Percentiles rank a stretch among this genome's conserved stretches.
Evolutionary conservation across 2,888 invertebrate species (phyloP).

Genomic region (Hyles lineata): DNA sequence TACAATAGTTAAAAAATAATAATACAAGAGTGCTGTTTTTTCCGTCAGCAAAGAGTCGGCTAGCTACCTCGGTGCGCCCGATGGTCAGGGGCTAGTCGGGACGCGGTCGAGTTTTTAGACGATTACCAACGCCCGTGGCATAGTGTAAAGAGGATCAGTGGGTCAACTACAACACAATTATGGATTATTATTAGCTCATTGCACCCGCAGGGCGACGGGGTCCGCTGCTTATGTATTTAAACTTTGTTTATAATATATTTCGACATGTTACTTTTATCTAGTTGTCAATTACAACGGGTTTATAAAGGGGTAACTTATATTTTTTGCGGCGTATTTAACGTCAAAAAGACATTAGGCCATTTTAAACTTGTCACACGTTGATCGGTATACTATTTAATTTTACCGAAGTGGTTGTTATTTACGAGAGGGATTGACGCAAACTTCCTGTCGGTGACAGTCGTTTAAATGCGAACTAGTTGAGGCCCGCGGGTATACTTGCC

Average conservation of each 20-base stretch:
- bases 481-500: background rate
- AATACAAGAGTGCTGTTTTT: too few species aligned
- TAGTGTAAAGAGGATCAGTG: slow-evolving; percentile 52
- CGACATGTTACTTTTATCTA: background rate
- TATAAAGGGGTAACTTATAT: background rate
- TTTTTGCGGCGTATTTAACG: background rate
- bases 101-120: slow-evolving; percentile 63
- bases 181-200: slow-evolving; percentile 21
- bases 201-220: slow-evolving; percentile 12
- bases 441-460: slow-evolving; percentile 6
- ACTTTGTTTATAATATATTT: slow-evolving; percentile 2
- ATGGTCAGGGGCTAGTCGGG: slow-evolving; percentile 57
- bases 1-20: background rate
- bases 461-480: slow-evolving; percentile 10
- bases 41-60: slow-evolving; percentile 33
- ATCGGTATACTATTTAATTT: background rate
- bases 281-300: slow-evolving; percentile 1
- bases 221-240: background rate
- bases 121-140: slow-evolving; percentile 50
- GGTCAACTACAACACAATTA: slow-evolving; percentile 43
- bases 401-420: slow-evolving; percentile 13
- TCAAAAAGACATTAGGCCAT: background rate
- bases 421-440: slow-evolving; percentile 16
- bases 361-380: background rate
- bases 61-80: slow-evolving; percentile 50